Percentiles rank a stretch among this genome's conserved stretches.
Evolutionary conservation across 2,113 vertebrate species (phyloP).

Genomic region (Mormyrus iriodes): DNA sequence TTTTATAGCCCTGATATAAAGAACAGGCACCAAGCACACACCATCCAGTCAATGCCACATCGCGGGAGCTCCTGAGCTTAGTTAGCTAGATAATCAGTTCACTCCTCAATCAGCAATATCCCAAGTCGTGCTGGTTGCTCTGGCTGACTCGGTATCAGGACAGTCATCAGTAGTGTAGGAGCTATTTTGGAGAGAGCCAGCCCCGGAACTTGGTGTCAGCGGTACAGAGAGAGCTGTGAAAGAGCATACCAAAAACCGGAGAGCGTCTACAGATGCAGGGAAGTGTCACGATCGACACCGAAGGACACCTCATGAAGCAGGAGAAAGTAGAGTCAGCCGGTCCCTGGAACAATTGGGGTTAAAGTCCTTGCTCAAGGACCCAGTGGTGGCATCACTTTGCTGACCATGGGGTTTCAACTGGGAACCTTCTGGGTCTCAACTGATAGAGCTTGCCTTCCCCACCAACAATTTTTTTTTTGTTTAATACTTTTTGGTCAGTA

Average conservation of each 20-base stretch:
- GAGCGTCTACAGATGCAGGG: not conserved
- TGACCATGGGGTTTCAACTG: not conserved
- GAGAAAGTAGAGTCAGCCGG: not conserved
- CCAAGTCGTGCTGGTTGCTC: not conserved
- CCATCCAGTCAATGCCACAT: not conserved
- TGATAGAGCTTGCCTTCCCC: not conserved
- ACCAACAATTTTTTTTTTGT: not conserved
- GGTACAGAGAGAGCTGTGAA: not conserved
- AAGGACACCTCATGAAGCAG: not conserved
- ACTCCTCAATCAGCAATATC: not conserved
- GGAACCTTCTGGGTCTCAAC: not conserved
- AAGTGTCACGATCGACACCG: not conserved
- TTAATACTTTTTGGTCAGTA: not conserved
- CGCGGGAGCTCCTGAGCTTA: not conserved
- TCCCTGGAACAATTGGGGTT: not conserved
- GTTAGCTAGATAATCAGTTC: not conserved
- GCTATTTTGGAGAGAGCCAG: not conserved
- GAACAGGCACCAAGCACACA: not conserved
- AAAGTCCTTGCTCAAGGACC: not conserved
- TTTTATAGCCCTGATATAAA: not conserved
- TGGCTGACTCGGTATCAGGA: not conserved
- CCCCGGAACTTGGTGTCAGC: not conserved
- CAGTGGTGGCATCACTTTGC: not conserved
- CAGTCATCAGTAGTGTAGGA: not conserved
- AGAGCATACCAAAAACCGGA: not conserved